Conservation (phyloP, 2,888 invertebrate species). For the Tachina fera region DNA sequence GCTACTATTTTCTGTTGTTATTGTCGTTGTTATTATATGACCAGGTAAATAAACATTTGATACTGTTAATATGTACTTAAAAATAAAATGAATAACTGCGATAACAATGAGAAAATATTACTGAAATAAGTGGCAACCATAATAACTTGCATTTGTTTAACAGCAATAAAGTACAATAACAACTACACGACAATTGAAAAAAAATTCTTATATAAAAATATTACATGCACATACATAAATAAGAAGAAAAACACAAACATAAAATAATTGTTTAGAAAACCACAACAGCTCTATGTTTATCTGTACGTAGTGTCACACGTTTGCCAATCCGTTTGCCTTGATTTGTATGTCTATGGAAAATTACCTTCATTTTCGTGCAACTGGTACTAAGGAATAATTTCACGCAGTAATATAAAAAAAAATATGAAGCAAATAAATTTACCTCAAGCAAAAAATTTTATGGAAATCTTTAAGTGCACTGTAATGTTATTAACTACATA, state of each 20-base stretch:
- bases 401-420: background rate
- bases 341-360: slow-evolving; percentile 40
- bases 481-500: too few species aligned
- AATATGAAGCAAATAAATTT: too few species aligned
- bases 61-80: slow-evolving; percentile 69
- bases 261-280: slow-evolving; percentile 30
- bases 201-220: background rate
- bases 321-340: background rate
- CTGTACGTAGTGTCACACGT: background rate
- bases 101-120: slow-evolving; percentile 66
- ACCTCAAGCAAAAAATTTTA: too few species aligned
- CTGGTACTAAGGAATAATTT: background rate
- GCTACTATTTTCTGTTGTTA: slow-evolving; percentile 22
- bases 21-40: slow-evolving; percentile 40
- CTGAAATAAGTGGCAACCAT: slow-evolving; percentile 33
- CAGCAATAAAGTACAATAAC: slow-evolving; percentile 39
- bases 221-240: background rate
- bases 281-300: slow-evolving; percentile 36
- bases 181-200: slow-evolving; percentile 45
- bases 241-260: slow-evolving; percentile 8
- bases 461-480: too few species aligned
- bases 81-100: slow-evolving; percentile 74
- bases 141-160: slow-evolving; percentile 44
- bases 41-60: slow-evolving; percentile 65
- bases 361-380: slow-evolving; percentile 23